Percentiles rank a stretch among this genome's conserved stretches.
Evolutionary conservation across 2,888 invertebrate genomes (phyloP).

Genomic region (Platycheirus rosarum): DNA sequence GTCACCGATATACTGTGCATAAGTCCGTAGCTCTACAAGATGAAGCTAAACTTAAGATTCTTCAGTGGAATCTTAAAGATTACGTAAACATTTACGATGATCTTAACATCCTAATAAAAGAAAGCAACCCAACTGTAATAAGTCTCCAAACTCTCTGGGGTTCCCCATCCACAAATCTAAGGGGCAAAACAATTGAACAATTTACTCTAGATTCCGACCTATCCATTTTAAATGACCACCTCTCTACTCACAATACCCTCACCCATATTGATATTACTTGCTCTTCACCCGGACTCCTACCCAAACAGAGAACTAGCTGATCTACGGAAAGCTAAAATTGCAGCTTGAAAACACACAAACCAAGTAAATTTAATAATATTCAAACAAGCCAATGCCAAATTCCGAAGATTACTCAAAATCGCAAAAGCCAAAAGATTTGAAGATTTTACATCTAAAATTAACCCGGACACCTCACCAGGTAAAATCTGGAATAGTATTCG

Average conservation of each 20-base stretch:
- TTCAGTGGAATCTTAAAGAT: conserved; percentile 9
- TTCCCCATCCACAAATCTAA: not conserved
- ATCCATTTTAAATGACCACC: not conserved
- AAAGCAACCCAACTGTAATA: not conserved
- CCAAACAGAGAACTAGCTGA: not conserved
- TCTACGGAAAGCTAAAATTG: too few relatives aligned
- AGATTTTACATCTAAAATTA: too few relatives aligned
- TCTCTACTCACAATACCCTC: not conserved
- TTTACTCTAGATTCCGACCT: not conserved
- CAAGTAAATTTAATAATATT: too few relatives aligned
- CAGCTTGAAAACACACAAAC: too few relatives aligned
- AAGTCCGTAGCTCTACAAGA: not conserved
- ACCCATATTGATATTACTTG: not conserved
- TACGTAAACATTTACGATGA: conserved; percentile 7
- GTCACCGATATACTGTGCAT: not conserved
- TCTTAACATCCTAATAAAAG: not conserved
- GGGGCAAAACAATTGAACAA: not conserved
- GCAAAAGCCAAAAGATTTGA: too few relatives aligned
- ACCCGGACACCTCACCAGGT: too few relatives aligned
- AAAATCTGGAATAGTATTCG: too few relatives aligned
- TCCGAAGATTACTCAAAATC: too few relatives aligned
- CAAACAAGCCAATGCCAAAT: too few relatives aligned
- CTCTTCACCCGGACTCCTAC: not conserved
- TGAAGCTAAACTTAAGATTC: not conserved
- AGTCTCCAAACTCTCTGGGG: not conserved